Percentiles rank a stretch among this genome's conserved stretches.
These are phyloP conservation scores for Nanorana parkeri DNA, from an alignment of 2,113 vertebrate species.

Conservation along the genomic window DNA sequence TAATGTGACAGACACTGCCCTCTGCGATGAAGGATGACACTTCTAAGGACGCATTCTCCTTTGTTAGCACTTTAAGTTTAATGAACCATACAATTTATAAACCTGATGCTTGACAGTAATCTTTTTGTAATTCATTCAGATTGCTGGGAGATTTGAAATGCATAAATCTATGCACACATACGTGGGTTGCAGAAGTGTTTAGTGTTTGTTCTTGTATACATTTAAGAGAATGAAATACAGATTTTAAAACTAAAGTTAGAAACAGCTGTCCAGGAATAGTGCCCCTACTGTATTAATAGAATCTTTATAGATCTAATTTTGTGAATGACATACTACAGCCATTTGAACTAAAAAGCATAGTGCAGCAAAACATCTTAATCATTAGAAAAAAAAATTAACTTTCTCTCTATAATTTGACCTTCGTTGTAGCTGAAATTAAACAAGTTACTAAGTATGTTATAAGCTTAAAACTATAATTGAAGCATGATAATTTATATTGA, in stretches of 20 bases:
- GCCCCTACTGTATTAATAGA: no score
- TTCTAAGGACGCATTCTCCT: conserved; percentile 85
- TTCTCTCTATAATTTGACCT: no score
- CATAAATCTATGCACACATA: conserved; percentile 21
- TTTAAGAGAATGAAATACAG: neutral
- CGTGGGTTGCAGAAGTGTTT: neutral
- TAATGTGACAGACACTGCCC: conserved; percentile 89
- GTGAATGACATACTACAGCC: no score
- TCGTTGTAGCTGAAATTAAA: no score
- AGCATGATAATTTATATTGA: no score
- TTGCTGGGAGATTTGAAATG: conserved; percentile 38
- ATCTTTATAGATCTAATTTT: no score
- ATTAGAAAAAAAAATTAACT: no score
- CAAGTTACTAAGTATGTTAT: no score
- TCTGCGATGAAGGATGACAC: conserved; percentile 88
- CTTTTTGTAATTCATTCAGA: conserved; percentile 55
- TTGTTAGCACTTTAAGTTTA: conserved; percentile 88
- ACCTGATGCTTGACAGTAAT: conserved; percentile 74
- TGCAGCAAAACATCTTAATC: no score
- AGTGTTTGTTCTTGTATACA: conserved; percentile 8
- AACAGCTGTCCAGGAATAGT: no score
- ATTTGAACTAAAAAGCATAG: no score
- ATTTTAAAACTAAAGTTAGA: neutral
- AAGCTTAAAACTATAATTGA: no score
- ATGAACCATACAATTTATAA: conserved; percentile 82